Evolutionary conservation across 1,140 invertebrate species (phyloP), one percentile per base, ranked within the genome.

Genomic region (Cotesia glomerata): DNA sequence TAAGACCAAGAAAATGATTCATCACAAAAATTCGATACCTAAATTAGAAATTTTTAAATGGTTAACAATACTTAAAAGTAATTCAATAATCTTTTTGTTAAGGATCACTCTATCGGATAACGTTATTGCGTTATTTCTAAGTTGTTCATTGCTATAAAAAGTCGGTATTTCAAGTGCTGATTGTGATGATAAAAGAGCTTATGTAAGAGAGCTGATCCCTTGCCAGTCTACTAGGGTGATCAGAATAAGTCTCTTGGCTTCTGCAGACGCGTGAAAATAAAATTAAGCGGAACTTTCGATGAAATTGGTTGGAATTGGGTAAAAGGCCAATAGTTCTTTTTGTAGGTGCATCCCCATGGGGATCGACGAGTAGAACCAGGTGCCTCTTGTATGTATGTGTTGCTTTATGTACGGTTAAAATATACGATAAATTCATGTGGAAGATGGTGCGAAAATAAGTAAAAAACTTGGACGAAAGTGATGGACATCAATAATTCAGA

Each of bases 291-390:
- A 88, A 88, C 88, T 89, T 88, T 88, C 81, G 88, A 83, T 85
- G 81, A 89, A 89, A 89, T 89, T 89, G 88, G 87, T 88, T 88
- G 85, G 87, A 89, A 88, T 89, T 89, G 88, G 88, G 83, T 86
- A 84, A 81, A 77, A 76, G 82, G 78, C 81, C 76, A 81, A 83
- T 73, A 79, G 80, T 82, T 81, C 76, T 74, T 76, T 77, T 67
- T 64, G 77, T 39, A 35, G 65, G 64, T 73, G 65, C 79, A 77
- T 72, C 82, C 84, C 83, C 73, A 63, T 75, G 81, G 81, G 78
- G 71, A 56, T 67, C 32, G n/a, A 13, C 13, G 51, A 64, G 65
- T 35, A 18, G 14, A 34, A 54, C 51, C 72, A 71, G 69, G 74
- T 72, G 74, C 76, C 63, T 69, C 75, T 52, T 67, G 49, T 34